phyloP scores from a whole-genome alignment of 1,140 invertebrate genomes.

The Lineus longissimus region DNA sequence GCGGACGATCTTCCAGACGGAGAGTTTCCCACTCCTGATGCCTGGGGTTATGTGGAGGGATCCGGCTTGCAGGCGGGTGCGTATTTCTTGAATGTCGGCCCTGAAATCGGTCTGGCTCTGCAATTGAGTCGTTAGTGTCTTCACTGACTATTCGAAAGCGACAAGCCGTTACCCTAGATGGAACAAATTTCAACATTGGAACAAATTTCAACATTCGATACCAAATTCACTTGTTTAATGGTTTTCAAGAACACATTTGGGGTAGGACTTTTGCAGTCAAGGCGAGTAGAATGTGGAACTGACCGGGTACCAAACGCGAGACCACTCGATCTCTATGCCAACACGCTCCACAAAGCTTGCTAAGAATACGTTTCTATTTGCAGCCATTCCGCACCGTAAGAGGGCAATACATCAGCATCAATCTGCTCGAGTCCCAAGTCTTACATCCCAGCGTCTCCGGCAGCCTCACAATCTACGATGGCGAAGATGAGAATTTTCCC shows the following conservation, averaged over 20 bases:
- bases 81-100: too few relatives aligned
- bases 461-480: slow-evolving; percentile 34
- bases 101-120: too few relatives aligned
- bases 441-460: slow-evolving; percentile 35
- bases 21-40: not conserved
- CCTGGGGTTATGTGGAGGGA: not conserved
- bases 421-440: slow-evolving; percentile 41
- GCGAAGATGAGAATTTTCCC: not conserved
- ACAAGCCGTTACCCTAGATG: too few relatives aligned
- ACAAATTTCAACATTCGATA: too few relatives aligned
- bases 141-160: not conserved
- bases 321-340: too few relatives aligned
- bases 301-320: too few relatives aligned
- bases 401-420: slow-evolving; percentile 35
- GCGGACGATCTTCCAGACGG: not conserved
- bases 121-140: not conserved
- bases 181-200: too few relatives aligned
- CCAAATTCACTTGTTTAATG: too few relatives aligned
- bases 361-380: slow-evolving; percentile 6
- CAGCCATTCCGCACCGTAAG: slow-evolving; percentile 32
- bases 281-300: too few relatives aligned
- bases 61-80: not conserved
- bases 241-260: too few relatives aligned
- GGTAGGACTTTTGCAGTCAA: too few relatives aligned
- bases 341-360: slow-evolving; percentile 22